These are phyloP conservation scores for Sebastes hubbsi DNA, from an alignment of 2,797 vertebrate genomes.

Conservation along the genomic window DNA sequence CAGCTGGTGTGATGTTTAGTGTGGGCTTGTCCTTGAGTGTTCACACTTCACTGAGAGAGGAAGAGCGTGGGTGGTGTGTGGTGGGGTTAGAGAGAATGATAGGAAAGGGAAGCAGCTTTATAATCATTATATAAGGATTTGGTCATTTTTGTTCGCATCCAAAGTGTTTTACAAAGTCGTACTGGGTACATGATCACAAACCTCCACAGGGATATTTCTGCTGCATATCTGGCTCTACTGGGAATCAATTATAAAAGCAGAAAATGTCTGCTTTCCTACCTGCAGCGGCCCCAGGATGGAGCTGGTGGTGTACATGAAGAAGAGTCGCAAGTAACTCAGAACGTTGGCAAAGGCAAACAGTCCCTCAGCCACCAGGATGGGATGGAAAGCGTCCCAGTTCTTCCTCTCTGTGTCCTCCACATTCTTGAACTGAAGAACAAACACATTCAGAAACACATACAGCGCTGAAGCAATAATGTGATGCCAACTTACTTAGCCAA, in stretches of 20 bases:
- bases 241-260: background rate
- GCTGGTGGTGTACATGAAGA: slow-evolving; percentile 99
- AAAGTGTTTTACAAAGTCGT: background rate
- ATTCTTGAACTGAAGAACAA: slow-evolving; percentile 75
- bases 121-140: slow-evolving; percentile 38
- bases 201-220: background rate
- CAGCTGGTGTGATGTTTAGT: slow-evolving; percentile 59
- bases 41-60: slow-evolving; percentile 38
- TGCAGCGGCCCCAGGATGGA: slow-evolving; percentile 97
- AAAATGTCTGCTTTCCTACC: slow-evolving; percentile 76
- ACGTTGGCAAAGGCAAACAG: slow-evolving; percentile 98
- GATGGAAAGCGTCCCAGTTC: slow-evolving; percentile 98
- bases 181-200: slow-evolving; percentile 5
- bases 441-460: slow-evolving; percentile 1
- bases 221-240: background rate
- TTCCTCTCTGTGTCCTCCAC: slow-evolving; percentile 88
- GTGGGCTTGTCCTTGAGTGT: slow-evolving; percentile 48
- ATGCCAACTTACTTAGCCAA: background rate
- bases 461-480: background rate
- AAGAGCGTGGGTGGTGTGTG: slow-evolving; percentile 48
- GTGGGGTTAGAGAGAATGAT: background rate
- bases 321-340: slow-evolving; percentile 97
- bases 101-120: background rate
- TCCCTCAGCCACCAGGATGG: slow-evolving; percentile 96
- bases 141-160: background rate